Base-by-base conservation (phyloP, 2,113 vertebrate species). In the Platanista minor region DNA sequence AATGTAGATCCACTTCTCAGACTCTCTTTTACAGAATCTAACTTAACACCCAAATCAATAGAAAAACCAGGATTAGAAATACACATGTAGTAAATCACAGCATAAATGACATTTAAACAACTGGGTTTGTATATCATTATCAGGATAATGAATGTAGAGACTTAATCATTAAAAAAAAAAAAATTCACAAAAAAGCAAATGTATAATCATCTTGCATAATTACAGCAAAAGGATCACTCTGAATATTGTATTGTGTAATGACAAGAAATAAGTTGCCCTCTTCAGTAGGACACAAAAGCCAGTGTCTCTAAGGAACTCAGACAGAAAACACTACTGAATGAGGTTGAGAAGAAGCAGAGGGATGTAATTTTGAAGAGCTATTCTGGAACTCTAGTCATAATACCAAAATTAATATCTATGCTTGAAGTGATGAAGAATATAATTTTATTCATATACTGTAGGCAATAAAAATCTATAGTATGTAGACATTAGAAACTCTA, bases 241-340 rank as follows among this genome's bases (percentile, higher is more conserved):
- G 77, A 94, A 61, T 97, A 85, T 85, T 90, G 87, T 20, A 82
- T 61, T 95, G 94, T 81, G 13, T 39, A 86, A 94, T 66, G 23
- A 71, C 54, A 75, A 5, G 17, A 71, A 97, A 77, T 91, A n/a
- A 84, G 92, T 88, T 83, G 27, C 23, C 62, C 41, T 95, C 62
- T 89, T 95, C 39, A 77, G 11, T 29, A 43, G n/a, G 46, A 90
- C 36, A 72, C 18, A 85, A 86, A 59, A 62, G 27, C 29, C 83
- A 69, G 3, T 90, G 83, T 46, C 21, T 92, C 27, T 57, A 82
- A 96, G 66, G 18, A 94, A 88, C 21, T 95, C 18, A 67, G 43
- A 91, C 62, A 81, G 77, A 91, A 92, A 87, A 89, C 21, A 39
- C 12, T 33, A 3, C 25, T 43, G 21, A 80, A 87, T 80, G 23